A percentile compares a stretch with the other conserved stretches of the same genome.
phyloP scores from a whole-genome alignment of 2,888 invertebrate genomes.

The Xestoiulus laeticollis region DNA sequence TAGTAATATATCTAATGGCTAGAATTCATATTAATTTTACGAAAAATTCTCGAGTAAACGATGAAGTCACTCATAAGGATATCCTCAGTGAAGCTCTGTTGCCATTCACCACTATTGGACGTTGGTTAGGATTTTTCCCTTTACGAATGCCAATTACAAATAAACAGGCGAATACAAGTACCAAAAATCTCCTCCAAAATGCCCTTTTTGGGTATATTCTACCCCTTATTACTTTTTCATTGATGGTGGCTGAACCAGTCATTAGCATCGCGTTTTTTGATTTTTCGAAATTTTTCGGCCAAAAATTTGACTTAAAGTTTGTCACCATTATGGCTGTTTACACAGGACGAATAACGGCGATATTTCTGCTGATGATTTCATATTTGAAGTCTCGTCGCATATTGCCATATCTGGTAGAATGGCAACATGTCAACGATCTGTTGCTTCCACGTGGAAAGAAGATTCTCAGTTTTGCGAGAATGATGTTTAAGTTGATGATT shows the following conservation, averaged over 20 bases:
- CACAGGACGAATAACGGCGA: not conserved
- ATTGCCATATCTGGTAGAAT: not conserved
- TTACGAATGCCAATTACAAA: not conserved
- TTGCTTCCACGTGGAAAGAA: not conserved
- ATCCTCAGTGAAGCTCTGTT: not conserved
- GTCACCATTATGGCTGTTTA: not conserved
- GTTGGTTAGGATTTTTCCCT: not conserved
- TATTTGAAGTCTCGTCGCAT: not conserved
- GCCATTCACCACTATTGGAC: not conserved
- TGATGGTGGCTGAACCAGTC: not conserved
- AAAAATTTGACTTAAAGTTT: not conserved
- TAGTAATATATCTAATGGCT: not conserved
- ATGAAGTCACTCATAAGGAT: not conserved
- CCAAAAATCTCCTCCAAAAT: not conserved
- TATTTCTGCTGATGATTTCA: not conserved
- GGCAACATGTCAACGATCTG: not conserved
- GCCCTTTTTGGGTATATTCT: not conserved
- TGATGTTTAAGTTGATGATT: not conserved
- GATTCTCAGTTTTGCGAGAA: not conserved
- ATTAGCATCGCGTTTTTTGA: not conserved
- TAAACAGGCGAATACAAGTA: not conserved
- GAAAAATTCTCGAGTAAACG: not conserved
- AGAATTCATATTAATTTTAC: not conserved
- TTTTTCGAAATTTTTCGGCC: not conserved
- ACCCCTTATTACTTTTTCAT: not conserved